Base-by-base conservation (phyloP, 2,888 invertebrate species). In the Noctua pronuba region DNA sequence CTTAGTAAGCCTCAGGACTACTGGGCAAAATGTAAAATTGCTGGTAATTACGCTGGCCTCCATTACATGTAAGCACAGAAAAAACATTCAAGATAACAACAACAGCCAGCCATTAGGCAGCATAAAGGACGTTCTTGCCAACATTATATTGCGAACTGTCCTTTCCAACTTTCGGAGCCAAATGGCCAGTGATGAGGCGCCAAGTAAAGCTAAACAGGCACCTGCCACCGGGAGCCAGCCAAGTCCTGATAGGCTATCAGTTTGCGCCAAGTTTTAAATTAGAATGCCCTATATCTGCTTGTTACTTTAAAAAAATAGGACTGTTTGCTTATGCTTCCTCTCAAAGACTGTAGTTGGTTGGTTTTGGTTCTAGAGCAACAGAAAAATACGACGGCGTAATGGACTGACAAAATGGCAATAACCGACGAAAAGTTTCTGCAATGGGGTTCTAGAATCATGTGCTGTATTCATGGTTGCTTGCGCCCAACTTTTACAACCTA, bases 251-350 rank as follows among this genome's bases (percentile, higher is more conserved):
- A 88, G 75, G 74, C 84, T 75, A 82, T 84, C 82, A 88, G 82
- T 86, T 78, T 67, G 88, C 83, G 93, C 94, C 94, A 95, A 94
- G 88, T 93, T 93, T 93, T 89, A 93, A 94, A 94, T 94, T 92
- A 93, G 78, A 90, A 74, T 72, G 70, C 41, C 68, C 46, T 72
- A 60, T 69, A 74, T 72, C 65, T 67, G 31, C 11, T 35, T 62
- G 28, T 72, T 71, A 41, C 2, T 44, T n/a, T 35, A 60, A 16
- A 28, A 28, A 28, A 70, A 38, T 6, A 21, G 21, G 8, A 31
- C 16, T 44, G 13, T 58, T 44, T 64, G 49, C 0, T 68, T 49
- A 46, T 13, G 21, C 4, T 28, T 16, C 18, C n/a, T 35, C n/a
- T 46, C 21, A 31, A 72, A 28, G 10, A 21, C 46, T 6, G n/a